These are phyloP conservation scores for Spodoptera exigua DNA, from an alignment of 2,888 invertebrate genomes.

Conservation along the genomic window DNA sequence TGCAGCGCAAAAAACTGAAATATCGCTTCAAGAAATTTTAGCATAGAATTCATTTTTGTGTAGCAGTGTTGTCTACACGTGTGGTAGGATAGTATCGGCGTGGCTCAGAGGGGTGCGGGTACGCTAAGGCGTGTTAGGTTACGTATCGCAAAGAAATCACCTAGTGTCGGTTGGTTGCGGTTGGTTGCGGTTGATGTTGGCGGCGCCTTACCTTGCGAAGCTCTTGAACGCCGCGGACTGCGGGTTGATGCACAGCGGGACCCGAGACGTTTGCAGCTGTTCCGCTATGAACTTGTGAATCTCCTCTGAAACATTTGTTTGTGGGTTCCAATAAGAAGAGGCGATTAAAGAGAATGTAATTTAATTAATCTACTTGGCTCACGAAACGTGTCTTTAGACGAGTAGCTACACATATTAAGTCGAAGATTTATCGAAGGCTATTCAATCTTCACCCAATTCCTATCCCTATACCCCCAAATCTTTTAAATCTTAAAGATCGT, in stretches of 20 bases:
- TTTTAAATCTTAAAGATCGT: no score
- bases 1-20: constrained; percentile 26
- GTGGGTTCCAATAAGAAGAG: background rate
- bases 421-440: no score
- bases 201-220: constrained; percentile 98
- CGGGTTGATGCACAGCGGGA: constrained; percentile 99
- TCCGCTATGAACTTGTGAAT: constrained; percentile 99
- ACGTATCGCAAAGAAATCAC: constrained; percentile 89
- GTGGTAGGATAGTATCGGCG: constrained; percentile 58
- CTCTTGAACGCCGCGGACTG: constrained; percentile 99
- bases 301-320: constrained; percentile 93
- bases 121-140: constrained; percentile 77
- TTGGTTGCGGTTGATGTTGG: constrained; percentile 78
- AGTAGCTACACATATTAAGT: no score
- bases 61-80: constrained; percentile 72
- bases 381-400: no score
- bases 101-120: constrained; percentile 84
- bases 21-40: constrained; percentile 27
- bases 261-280: constrained; percentile 97
- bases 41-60: background rate
- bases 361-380: no score
- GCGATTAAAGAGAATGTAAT: no score
- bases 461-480: no score
- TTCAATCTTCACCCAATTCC: no score
- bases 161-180: constrained; percentile 87